Percentiles rank a stretch among this genome's conserved stretches.
phyloP scores from a whole-genome alignment of 2,113 vertebrate genomes.

The Formicarius rufipectus region DNA sequence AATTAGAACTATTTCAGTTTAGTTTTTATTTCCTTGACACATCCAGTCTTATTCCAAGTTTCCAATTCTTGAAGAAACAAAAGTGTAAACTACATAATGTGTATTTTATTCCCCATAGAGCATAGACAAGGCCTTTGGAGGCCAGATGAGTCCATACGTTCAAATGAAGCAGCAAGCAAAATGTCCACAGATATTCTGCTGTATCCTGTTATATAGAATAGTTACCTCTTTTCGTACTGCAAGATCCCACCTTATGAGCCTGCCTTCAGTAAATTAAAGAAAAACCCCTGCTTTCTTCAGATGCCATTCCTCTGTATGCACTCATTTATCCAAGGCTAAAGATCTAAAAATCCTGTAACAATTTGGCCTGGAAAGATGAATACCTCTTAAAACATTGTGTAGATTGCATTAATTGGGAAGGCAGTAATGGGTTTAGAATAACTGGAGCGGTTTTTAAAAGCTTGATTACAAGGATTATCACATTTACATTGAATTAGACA shows the following conservation, averaged over 20 bases:
- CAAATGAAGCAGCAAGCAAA: background rate
- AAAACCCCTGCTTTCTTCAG: constrained; percentile 53
- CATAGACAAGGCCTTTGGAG: background rate
- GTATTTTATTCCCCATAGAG: background rate
- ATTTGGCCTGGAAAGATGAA: constrained; percentile 75
- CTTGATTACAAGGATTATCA: constrained; percentile 71
- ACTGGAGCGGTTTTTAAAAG: constrained; percentile 65
- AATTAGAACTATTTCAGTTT: background rate
- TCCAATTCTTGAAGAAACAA: background rate
- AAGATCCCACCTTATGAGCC: background rate
- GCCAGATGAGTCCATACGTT: background rate
- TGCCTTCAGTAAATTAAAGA: constrained; percentile 58
- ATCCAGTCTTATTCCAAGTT: background rate
- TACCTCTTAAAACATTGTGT: constrained; percentile 71
- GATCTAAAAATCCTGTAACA: constrained; percentile 69
- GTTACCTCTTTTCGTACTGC: background rate
- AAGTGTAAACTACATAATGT: background rate
- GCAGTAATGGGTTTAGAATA: constrained; percentile 69
- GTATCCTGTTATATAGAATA: background rate
- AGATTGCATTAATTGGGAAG: constrained; percentile 70
- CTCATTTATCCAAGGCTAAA: constrained; percentile 71
- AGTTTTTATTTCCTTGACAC: background rate
- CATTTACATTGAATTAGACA: constrained; percentile 72
- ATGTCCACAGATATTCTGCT: background rate
- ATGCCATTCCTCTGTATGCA: constrained; percentile 66